Evolutionary conservation across 1,140 invertebrate species (phyloP).

Genomic region (Pogonognathellus flavescens): DNA sequence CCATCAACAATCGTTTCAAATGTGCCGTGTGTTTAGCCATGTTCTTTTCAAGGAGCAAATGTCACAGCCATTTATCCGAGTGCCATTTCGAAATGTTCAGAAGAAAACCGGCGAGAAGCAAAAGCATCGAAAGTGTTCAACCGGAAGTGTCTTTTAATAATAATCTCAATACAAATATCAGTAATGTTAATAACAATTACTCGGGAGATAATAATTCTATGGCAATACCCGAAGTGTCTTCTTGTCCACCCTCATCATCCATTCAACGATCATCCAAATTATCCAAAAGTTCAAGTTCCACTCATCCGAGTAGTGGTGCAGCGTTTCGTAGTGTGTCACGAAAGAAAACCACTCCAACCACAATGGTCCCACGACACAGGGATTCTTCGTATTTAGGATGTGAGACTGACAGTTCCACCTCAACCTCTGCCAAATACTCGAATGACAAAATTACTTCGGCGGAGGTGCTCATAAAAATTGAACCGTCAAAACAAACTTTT

Average conservation of each 20-base stretch:
- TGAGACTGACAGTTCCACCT: background rate
- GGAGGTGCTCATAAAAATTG: background rate
- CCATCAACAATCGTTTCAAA: background rate
- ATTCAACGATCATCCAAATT: background rate
- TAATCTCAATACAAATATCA: background rate
- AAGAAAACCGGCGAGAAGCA: too few relatives aligned
- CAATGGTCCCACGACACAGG: background rate
- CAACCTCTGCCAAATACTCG: background rate
- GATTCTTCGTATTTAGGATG: background rate
- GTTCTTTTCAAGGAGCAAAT: background rate
- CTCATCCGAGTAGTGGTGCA: background rate
- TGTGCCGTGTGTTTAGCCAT: constrained; percentile 10
- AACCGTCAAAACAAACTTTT: background rate
- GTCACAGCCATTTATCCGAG: background rate
- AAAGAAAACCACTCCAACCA: background rate
- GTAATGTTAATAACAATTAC: too few relatives aligned
- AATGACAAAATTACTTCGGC: background rate
- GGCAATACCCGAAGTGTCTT: too few relatives aligned
- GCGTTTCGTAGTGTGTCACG: background rate
- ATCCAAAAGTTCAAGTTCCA: background rate
- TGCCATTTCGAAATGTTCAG: background rate
- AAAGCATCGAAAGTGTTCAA: too few relatives aligned
- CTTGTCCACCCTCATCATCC: too few relatives aligned
- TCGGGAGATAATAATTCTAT: too few relatives aligned
- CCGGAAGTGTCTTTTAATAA: background rate